Evolutionary conservation across 2,797 vertebrate species (phyloP).

Genomic region (Mus caroli): DNA sequence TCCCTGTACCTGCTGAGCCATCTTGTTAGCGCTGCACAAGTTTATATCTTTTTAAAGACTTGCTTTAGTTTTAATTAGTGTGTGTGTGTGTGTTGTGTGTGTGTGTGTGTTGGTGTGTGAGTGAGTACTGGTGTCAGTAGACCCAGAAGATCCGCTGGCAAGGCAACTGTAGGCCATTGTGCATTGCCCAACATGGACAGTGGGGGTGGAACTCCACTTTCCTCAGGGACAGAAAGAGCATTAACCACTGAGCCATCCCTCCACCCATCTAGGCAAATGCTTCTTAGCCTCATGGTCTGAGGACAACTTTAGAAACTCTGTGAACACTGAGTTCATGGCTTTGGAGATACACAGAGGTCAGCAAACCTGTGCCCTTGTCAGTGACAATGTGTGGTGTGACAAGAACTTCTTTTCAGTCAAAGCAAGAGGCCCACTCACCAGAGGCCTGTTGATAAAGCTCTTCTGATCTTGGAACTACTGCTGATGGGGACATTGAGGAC

Average conservation of each 20-base stretch:
- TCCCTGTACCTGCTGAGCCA: not conserved
- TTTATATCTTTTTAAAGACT: not conserved
- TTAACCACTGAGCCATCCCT: not conserved
- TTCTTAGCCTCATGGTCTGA: conserved; percentile 7
- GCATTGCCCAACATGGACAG: not conserved
- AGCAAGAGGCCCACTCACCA: not conserved
- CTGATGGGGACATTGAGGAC: not conserved
- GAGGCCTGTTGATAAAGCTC: not conserved
- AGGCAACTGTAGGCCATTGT: not conserved
- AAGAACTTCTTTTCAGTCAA: conserved; percentile 4
- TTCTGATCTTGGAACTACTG: not conserved
- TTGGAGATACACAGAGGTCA: not conserved
- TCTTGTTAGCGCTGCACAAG: not conserved
- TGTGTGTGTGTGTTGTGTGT: not conserved
- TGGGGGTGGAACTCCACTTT: not conserved
- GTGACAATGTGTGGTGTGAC: conserved; percentile 8
- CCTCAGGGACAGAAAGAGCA: not conserved
- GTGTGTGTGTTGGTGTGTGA: not conserved
- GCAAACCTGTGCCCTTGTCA: not conserved
- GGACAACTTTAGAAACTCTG: not conserved
- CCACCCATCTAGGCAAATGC: not conserved
- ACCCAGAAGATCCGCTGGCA: not conserved
- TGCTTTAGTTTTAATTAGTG: not conserved
- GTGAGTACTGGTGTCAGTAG: not conserved
- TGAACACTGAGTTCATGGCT: not conserved